phyloP scores from a whole-genome alignment of 1,140 invertebrate genomes.

The Eufriesea mexicana region DNA sequence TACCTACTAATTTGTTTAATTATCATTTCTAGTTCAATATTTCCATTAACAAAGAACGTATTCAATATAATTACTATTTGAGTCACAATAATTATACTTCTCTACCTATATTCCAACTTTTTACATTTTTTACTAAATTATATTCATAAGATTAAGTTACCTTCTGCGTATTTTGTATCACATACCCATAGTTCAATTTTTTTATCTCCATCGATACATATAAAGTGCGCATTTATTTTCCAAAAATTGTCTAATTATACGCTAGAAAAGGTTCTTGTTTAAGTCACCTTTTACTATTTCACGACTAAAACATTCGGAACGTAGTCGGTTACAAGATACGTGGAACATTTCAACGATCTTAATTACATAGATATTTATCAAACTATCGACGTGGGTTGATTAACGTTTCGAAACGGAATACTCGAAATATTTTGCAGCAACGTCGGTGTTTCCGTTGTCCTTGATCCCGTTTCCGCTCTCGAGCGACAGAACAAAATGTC shows the following conservation, averaged over 20 bases:
- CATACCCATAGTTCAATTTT: no score
- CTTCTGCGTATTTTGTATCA: no score
- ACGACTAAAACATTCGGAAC: no score
- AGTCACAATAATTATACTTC: no score
- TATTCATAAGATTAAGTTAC: no score
- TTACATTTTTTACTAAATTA: background rate
- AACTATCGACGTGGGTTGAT: background rate
- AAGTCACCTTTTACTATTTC: no score
- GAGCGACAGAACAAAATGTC: background rate
- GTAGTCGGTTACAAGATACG: no score
- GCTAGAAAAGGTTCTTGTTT: no score
- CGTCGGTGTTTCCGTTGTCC: background rate
- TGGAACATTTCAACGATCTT: no score
- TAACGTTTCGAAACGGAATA: background rate
- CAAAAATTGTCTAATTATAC: no score
- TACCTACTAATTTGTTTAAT: background rate
- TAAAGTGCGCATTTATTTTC: no score
- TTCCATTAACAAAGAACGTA: background rate
- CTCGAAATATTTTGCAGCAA: background rate
- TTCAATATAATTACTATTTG: background rate
- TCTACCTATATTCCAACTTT: background rate
- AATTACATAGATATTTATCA: background rate
- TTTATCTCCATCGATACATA: no score
- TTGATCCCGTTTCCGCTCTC: background rate
- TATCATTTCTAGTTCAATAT: background rate